phyloP scores from a whole-genome alignment of 92 coral and sea anemone genomes.

The Muricea muricata region DNA sequence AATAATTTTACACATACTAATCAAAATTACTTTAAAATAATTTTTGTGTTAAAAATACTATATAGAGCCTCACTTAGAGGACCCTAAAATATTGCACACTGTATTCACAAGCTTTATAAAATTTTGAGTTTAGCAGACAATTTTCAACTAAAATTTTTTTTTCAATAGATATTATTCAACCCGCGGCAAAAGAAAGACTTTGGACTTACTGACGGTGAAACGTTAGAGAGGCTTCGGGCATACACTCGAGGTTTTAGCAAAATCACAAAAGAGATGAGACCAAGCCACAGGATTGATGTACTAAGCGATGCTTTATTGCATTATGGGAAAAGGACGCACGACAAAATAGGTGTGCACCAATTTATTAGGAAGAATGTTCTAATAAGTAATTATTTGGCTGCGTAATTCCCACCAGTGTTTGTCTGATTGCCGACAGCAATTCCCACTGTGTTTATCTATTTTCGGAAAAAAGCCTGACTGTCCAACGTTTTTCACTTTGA shows the following conservation, averaged over 20 bases:
- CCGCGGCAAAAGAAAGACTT: not conserved
- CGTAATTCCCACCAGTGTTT: too few species aligned
- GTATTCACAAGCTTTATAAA: not conserved
- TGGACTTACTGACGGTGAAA: constrained; percentile 17
- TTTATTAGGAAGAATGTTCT: too few species aligned
- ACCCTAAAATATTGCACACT: not conserved
- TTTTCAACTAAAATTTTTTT: not conserved
- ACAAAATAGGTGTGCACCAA: too few species aligned
- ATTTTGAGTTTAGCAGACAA: not conserved
- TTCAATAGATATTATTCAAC: constrained; percentile 1
- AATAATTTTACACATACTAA: too few species aligned
- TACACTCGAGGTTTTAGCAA: not conserved
- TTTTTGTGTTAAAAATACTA: too few species aligned
- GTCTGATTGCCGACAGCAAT: too few species aligned
- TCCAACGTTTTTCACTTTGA: too few species aligned
- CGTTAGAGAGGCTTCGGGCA: constrained; percentile 13
- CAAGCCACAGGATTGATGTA: constrained; percentile 18
- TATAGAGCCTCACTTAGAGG: too few species aligned
- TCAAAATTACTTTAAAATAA: too few species aligned
- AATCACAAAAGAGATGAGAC: constrained; percentile 24
- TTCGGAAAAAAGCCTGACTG: too few species aligned
- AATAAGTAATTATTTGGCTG: too few species aligned
- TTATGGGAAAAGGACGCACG: not conserved
- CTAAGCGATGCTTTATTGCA: constrained; percentile 3
- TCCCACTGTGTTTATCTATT: too few species aligned